phyloP scores from a whole-genome alignment of 2,113 vertebrate species.

The Lontra canadensis region DNA sequence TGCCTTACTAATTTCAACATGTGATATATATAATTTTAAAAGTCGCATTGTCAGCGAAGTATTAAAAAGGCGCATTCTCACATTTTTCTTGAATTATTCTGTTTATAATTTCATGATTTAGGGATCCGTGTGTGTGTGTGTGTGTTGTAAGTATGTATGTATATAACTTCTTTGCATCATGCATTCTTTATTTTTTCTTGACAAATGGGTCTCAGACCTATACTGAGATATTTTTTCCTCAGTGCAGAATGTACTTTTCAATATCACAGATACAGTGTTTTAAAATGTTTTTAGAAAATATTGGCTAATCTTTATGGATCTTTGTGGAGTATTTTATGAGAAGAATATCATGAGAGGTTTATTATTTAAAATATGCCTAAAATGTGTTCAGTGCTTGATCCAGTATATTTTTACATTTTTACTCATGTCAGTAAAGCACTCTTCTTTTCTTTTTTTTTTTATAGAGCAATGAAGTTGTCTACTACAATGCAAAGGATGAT shows the following conservation, averaged over 20 bases:
- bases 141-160: not conserved
- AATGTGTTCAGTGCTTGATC: not conserved
- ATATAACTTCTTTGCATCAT: not conserved
- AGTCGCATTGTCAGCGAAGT: not conserved
- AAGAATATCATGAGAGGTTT: not conserved
- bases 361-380: conserved; percentile 9
- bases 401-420: not conserved
- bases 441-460: conserved; percentile 70
- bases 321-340: not conserved
- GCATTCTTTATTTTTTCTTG: conserved; percentile 1
- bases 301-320: not conserved
- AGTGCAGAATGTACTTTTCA: not conserved
- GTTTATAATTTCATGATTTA: not conserved
- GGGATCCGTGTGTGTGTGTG: not conserved
- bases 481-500: conserved; percentile 98
- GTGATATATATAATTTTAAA: not conserved
- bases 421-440: not conserved
- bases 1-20: not conserved
- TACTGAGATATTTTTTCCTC: not conserved
- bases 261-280: not conserved
- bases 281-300: conserved; percentile 19
- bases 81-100: not conserved
- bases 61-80: not conserved
- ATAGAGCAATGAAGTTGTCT: conserved; percentile 93
- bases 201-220: not conserved